These are phyloP conservation scores for Schlechtendalia chinensis DNA, from an alignment of 1,140 invertebrate genomes.

Conservation along the genomic window DNA sequence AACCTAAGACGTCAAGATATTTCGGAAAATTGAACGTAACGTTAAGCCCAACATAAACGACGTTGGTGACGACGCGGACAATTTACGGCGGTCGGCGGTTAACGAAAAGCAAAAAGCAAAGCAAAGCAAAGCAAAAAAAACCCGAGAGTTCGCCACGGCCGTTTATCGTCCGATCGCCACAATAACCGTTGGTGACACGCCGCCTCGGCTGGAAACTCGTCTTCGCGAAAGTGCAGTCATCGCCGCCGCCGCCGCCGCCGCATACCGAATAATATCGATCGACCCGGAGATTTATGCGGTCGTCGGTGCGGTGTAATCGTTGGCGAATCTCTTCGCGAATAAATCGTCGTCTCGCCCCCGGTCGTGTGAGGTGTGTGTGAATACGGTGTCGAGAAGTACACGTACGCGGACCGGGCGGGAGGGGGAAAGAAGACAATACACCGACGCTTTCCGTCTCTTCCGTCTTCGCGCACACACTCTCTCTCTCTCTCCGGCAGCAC, in stretches of 20 bases:
- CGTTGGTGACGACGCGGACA: not conserved
- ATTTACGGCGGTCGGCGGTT: constrained; percentile 7
- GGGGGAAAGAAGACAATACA: constrained; percentile 19
- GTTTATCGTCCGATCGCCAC: constrained; percentile 10
- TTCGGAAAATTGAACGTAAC: too few species aligned
- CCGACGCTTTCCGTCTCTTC: too few species aligned
- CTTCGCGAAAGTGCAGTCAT: constrained; percentile 13
- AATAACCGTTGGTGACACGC: constrained; percentile 29
- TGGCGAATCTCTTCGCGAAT: constrained; percentile 25
- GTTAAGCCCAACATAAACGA: too few species aligned
- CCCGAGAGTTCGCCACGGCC: not conserved
- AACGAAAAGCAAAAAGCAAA: not conserved
- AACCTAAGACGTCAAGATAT: too few species aligned
- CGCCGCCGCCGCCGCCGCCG: not conserved
- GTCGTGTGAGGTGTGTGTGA: constrained; percentile 18
- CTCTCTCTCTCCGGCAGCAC: not conserved
- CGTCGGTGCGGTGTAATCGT: constrained; percentile 13
- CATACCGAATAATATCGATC: constrained; percentile 46
- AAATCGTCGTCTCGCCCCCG: constrained; percentile 33
- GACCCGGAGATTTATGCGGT: constrained; percentile 14
- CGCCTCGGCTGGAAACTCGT: not conserved
- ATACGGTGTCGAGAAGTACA: not conserved
- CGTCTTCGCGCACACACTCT: not conserved
- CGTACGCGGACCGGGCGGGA: too few species aligned
- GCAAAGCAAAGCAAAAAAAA: too few species aligned